Evolutionary conservation across 2,888 invertebrate genomes (phyloP), one percentile per base, ranked within the genome.

Genomic region (Pristionchus entomophagus): DNA sequence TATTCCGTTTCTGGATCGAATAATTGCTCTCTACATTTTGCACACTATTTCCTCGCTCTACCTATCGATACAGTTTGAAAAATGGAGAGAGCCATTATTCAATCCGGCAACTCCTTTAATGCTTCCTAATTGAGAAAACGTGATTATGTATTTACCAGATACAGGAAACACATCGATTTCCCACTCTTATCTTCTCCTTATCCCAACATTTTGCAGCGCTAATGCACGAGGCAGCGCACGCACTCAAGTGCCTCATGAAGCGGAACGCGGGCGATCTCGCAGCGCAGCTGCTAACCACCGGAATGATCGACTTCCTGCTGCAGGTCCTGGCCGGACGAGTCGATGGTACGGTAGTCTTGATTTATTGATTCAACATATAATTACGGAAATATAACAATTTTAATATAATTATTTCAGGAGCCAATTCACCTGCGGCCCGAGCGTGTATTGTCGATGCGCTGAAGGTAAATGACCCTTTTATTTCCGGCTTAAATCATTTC

Each of bases 241-340:
- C 93, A 10, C 87, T 93, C 84, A 93, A 92, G 86, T 90, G 89
- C 78, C 87, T 93, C 17, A 88, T 91, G 88, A 88, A 91, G 85
- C 80, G 90, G 45, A 89, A 90, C 80, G 88, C 89, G 19, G 89
- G 91, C 10, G 92, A 92, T 17, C 86, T 93, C 83, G 93, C 93
- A n/a, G 90, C 92, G 91, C 96, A 99, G 96, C 97, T 98, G 17
- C 94, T 99, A 88, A 97, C 97, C 92, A 96, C 96, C 41, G 97
- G 97, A 89, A 95, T 99, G 93, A 96, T 99, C 89, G 96, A 96
- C 86, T 97, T 96, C 94, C 95, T 99, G 82, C 95, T 99, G 38
- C 95, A 95, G 14, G 95, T 98, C 77, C 65, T 85, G 53, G 85
- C 51, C 38, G 51, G 85, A 85, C 51, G 45, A 73, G 85, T 85